Percentiles rank a stretch among this genome's conserved stretches.
Evolutionary conservation across 2,797 vertebrate species (phyloP).

Genomic region (Yasuhikotakia modesta): DNA sequence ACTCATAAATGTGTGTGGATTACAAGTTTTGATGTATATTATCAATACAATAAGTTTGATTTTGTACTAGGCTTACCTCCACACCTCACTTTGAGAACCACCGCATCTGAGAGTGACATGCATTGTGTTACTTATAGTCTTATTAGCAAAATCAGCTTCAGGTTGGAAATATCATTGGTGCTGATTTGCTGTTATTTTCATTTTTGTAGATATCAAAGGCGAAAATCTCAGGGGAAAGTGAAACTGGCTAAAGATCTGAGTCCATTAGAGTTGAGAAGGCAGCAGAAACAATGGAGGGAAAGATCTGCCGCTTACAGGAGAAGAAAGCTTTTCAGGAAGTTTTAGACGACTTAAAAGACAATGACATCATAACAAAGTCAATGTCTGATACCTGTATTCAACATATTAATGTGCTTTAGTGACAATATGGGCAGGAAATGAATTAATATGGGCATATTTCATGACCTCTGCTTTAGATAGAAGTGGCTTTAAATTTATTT

Average conservation of each 20-base stretch:
- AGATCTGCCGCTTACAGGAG: constrained; percentile 35
- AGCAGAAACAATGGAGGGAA: constrained; percentile 45
- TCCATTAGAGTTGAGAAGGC: constrained; percentile 30
- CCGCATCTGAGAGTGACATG: neutral
- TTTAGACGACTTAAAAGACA: constrained; percentile 31
- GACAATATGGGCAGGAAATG: neutral
- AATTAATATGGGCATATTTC: neutral
- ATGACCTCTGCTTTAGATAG: neutral
- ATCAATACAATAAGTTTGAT: too few relatives aligned
- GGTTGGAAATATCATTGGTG: neutral
- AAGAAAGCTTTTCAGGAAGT: constrained; percentile 15
- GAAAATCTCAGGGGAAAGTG: constrained; percentile 47
- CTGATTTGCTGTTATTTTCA: constrained; percentile 25
- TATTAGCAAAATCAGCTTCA: neutral
- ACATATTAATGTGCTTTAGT: constrained; percentile 1
- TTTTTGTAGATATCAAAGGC: constrained; percentile 48
- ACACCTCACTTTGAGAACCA: constrained; percentile 8
- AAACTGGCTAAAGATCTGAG: constrained; percentile 39
- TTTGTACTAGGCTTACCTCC: too few relatives aligned
- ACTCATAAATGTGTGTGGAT: too few relatives aligned
- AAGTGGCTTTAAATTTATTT: neutral
- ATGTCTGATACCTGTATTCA: constrained; percentile 8
- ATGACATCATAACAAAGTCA: constrained; percentile 7
- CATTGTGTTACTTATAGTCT: neutral
- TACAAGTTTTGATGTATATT: too few relatives aligned